phyloP scores from a whole-genome alignment of 2,888 invertebrate genomes.

The Temnothorax unifasciatus region DNA sequence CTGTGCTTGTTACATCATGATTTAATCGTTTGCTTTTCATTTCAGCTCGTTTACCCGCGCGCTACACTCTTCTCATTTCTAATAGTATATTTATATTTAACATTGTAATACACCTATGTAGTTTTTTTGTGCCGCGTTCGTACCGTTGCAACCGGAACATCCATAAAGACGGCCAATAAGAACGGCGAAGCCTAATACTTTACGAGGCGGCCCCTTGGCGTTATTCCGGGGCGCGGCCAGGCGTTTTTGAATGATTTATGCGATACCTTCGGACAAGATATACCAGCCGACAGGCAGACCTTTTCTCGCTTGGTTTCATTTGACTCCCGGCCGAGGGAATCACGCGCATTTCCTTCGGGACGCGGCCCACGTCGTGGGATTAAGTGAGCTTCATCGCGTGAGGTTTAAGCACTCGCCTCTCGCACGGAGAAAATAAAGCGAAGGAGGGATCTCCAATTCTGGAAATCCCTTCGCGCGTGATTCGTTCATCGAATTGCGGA shows the following conservation, averaged over 20 bases:
- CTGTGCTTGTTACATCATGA: conserved; percentile 36
- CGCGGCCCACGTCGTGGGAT: conserved; percentile 41
- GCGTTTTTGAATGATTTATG: conserved; percentile 42
- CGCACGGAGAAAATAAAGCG: conserved; percentile 42
- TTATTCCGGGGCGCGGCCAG: conserved; percentile 32
- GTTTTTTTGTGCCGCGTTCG: conserved; percentile 19
- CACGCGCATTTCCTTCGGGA: conserved; percentile 24
- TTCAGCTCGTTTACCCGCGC: conserved; percentile 40
- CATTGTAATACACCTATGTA: conserved; percentile 10
- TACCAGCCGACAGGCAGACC: conserved; percentile 34
- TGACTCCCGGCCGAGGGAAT: conserved; percentile 19
- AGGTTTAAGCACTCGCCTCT: conserved; percentile 43
- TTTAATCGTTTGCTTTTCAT: conserved; percentile 46
- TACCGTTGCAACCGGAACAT: conserved; percentile 55
- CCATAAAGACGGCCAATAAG: conserved; percentile 38
- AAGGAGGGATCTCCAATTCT: conserved; percentile 34
- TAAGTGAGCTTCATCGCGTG: conserved; percentile 33
- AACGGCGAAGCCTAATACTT: conserved; percentile 26
- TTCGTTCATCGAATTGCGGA: conserved; percentile 34
- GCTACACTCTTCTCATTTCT: conserved; percentile 19
- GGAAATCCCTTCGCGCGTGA: conserved; percentile 44
- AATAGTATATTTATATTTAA: conserved; percentile 27
- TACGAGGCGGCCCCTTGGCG: conserved; percentile 36
- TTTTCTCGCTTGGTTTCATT: conserved; percentile 25
- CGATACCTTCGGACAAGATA: conserved; percentile 47